Evolutionary conservation across 2,113 vertebrate species (phyloP).

Genomic region (Eulacestoma nigropectus): DNA sequence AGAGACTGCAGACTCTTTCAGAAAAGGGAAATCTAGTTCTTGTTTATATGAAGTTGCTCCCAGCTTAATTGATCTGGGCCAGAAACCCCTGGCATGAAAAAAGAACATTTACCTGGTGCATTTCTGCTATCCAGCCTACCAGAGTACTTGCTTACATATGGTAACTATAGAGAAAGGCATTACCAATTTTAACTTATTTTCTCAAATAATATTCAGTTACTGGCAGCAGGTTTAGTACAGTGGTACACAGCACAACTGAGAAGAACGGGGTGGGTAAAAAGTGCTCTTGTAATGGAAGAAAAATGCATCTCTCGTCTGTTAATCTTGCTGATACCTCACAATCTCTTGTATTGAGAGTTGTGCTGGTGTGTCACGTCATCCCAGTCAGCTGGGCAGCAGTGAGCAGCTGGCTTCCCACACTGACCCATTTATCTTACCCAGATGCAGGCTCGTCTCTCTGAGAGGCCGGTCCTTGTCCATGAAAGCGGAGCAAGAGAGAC

Average conservation of each 20-base stretch:
- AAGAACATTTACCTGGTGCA: neutral
- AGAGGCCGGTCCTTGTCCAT: neutral
- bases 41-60: neutral
- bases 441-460: rapidly evolving
- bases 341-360: neutral
- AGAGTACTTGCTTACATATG: neutral
- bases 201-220: neutral
- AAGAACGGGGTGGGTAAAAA: neutral
- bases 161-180: neutral
- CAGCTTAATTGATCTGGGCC: neutral
- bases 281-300: neutral
- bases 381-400: neutral
- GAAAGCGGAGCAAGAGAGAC: neutral
- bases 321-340: neutral
- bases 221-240: neutral
- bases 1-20: neutral
- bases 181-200: neutral
- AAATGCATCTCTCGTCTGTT: neutral
- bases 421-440: neutral
- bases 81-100: neutral
- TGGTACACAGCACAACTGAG: neutral
- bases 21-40: neutral
- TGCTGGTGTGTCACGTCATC: neutral
- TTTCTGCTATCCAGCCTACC: neutral
- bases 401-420: neutral